phyloP scores from a whole-genome alignment of 2,797 vertebrate genomes.

The Pelodytes ibericus region DNA sequence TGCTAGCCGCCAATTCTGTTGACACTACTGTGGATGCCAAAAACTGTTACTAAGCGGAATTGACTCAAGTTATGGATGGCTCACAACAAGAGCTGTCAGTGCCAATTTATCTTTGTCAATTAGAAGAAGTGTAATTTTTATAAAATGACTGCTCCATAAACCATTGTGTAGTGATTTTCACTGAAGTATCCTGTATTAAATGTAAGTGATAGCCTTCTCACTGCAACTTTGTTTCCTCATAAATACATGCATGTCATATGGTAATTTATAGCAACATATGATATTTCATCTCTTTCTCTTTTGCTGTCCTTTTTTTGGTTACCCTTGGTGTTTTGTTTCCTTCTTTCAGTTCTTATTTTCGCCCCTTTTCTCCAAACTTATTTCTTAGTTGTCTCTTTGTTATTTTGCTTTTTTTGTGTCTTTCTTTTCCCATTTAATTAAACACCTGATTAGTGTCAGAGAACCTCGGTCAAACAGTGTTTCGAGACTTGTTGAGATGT shows the following conservation, averaged over 20 bases:
- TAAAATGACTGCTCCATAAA: slow-evolving; percentile 35
- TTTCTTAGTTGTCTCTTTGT: no score
- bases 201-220: slow-evolving; percentile 17
- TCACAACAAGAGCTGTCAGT: slow-evolving; percentile 33
- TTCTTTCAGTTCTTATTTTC: no score
- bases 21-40: slow-evolving; percentile 42
- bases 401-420: no score
- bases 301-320: no score
- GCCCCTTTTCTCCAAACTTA: no score
- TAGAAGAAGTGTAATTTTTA: slow-evolving; percentile 47
- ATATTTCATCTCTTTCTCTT: no score
- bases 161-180: slow-evolving; percentile 25
- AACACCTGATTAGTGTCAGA: no score
- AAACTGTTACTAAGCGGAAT: slow-evolving; percentile 42
- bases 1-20: slow-evolving; percentile 37
- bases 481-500: no score
- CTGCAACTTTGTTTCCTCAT: slow-evolving; percentile 8
- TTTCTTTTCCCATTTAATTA: no score
- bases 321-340: no score
- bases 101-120: slow-evolving; percentile 51
- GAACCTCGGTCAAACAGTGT: no score
- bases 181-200: slow-evolving; percentile 14
- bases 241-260: slow-evolving; percentile 8
- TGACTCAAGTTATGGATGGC: slow-evolving; percentile 46
- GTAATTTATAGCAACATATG: no score